Base-by-base conservation (phyloP, 2,113 vertebrate species). In the Galbula dea region DNA sequence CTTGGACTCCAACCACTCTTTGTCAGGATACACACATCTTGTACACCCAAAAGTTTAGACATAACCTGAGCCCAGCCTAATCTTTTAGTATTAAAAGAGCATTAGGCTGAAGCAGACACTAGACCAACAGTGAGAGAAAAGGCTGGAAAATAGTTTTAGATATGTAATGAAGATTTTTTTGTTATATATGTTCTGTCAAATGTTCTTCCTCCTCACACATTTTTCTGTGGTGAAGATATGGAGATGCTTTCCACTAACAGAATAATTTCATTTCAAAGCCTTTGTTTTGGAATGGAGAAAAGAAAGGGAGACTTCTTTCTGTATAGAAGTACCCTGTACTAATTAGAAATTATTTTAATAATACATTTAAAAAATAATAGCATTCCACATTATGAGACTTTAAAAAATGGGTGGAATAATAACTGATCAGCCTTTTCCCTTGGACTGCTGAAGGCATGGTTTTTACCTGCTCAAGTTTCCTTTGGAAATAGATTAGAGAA, bases 181-280 rank as follows among this genome's bases (percentile, higher is more conserved):
- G 12, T 61, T 62, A 15, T 8, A 7, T 7, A 41, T 15, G 2
- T 66, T 79, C 91, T 75, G 7, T 68, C 17, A 83, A 73, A 45
- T 4, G 1, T 0, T 0, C 12, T 73, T 83, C 16, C 11, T 88
- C 3, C 14, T 66, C 20, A 17, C 3, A 7, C 1, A 11, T 88
- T 67, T 68, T 9, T 52, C 9, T 75, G 5, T 27, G 36, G 11
- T 48, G 24, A 82, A 78, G 66, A 73, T 48, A 29, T 57, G 15
- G 30, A 77, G 29, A 51, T 77, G 16, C 3, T 88, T 95, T 89
- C 24, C 7, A 58, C 14, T 65, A 52, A 16, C 3, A 41, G 22
- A 73, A 68, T 23, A 82, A 68, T 69, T 75, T 68, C 15, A 71
- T 91, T 88, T 87, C 52, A 69, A 16, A 68, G 4, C 4, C 19